Evolutionary conservation across 2,113 vertebrate genomes (phyloP), one percentile per base, ranked within the genome.

Genomic region (Dascyllus trimaculatus): DNA sequence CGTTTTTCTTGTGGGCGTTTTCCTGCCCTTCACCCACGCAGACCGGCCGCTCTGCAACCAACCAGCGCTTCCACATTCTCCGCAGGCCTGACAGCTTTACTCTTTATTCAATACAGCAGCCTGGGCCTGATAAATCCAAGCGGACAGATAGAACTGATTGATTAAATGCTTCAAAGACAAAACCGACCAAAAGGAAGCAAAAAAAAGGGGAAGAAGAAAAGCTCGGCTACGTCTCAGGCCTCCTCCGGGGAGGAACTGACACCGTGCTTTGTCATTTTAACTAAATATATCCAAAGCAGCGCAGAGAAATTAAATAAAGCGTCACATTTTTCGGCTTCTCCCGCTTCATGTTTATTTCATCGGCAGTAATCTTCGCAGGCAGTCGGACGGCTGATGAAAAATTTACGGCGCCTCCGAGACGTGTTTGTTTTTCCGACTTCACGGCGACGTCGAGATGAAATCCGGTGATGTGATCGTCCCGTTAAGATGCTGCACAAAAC

Each of bases 111-210:
- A 75, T 84, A 21, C 40, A 22, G 57, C 74, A n/a, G 60, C 78
- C 69, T 1, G 70, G 32, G 19, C 17, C 82, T 57, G 78, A 88
- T 71, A 7, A 69, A 89, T 82, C 15, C 40, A 63, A 26, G 24
- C 54, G 22, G 78, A 88, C 85, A 62, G 48, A 69, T 24, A 61
- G 21, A 72, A 69, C 1, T 73, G 88, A 91, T 81, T 84, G 82
- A 92, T 86, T 85, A 86, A 88, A 91, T 38, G 79, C 61, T 78
- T 66, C 35, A 85, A 65, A 15, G 56, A 77, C 26, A 63, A 53
- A 66, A 48, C 2, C 54, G 56, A 45, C 8, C 1, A 13, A 65
- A 40, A 43, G 70, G 69, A 68, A 74, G 57, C 11, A 70, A 38
- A 18, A 13, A 22, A 49, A 35, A 19, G 4, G 18, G 5, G 21